phyloP scores from a whole-genome alignment of 2,113 vertebrate species.

The Phylloscopus trochiloides region DNA sequence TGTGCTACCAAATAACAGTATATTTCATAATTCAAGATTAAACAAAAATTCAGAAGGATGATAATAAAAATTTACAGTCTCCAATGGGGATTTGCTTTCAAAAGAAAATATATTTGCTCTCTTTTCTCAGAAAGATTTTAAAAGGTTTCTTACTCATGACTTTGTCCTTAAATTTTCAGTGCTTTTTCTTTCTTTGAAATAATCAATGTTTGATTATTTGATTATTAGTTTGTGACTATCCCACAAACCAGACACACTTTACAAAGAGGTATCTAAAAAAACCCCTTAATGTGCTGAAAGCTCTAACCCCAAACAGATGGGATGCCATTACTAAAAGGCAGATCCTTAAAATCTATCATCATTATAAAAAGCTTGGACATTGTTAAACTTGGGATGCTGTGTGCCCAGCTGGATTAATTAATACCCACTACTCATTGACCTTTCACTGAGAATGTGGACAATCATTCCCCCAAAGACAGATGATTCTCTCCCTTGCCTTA shows the following conservation, averaged over 20 bases:
- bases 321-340: slow-evolving; percentile 58
- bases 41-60: neutral
- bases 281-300: neutral
- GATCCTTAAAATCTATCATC: slow-evolving; percentile 67
- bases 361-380: slow-evolving; percentile 62
- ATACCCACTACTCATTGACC: slow-evolving; percentile 73
- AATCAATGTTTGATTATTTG: neutral
- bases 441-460: slow-evolving; percentile 66
- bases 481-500: slow-evolving; percentile 53
- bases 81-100: neutral
- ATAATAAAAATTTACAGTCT: neutral
- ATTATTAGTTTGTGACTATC: neutral
- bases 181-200: neutral
- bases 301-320: slow-evolving; percentile 61
- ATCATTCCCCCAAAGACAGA: slow-evolving; percentile 68
- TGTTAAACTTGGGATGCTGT: slow-evolving; percentile 68
- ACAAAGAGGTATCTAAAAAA: neutral
- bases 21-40: neutral
- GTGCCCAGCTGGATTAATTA: slow-evolving; percentile 77
- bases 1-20: neutral
- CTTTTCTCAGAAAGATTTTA: neutral
- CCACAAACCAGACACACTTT: neutral
- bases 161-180: neutral
- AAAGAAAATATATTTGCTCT: neutral
- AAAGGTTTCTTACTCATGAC: neutral